A percentile compares a stretch with the other conserved stretches of the same genome.
Evolutionary conservation across 2,888 invertebrate genomes (phyloP).

Genomic region (Harmothoe impar): DNA sequence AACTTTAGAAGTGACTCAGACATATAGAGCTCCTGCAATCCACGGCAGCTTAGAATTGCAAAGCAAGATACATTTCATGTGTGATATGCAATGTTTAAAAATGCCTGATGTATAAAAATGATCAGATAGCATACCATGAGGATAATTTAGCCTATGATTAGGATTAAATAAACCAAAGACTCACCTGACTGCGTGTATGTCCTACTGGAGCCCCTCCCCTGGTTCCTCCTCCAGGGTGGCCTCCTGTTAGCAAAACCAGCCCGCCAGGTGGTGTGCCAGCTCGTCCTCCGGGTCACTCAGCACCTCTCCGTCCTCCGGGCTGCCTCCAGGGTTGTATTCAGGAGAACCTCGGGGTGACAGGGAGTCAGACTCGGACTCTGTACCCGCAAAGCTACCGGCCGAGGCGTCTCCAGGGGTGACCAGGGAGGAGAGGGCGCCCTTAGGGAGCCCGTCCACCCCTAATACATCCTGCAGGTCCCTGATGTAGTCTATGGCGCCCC

Average conservation of each 20-base stretch:
- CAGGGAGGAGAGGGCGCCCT: neutral
- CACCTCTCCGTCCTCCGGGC: neutral
- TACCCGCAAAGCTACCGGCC: neutral
- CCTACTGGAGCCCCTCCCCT: neutral
- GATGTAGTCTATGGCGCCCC: conserved; percentile 57
- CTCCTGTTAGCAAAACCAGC: conserved; percentile 49
- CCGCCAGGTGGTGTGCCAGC: neutral
- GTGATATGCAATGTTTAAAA: no score
- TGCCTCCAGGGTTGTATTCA: conserved; percentile 8
- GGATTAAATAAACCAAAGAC: neutral
- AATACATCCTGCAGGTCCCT: conserved; percentile 36
- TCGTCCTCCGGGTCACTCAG: conserved; percentile 50
- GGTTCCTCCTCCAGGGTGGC: neutral
- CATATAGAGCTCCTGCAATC: no score
- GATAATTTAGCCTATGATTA: no score
- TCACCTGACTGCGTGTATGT: conserved; percentile 2
- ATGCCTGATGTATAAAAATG: no score
- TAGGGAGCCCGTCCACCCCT: neutral
- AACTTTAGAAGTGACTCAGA: no score
- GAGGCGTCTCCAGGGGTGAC: neutral
- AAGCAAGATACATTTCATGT: no score
- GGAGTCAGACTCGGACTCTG: conserved; percentile 43
- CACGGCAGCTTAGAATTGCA: no score
- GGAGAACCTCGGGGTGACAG: conserved; percentile 35
- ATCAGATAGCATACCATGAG: no score